Evolutionary conservation across 1,140 invertebrate species (phyloP), one percentile per base, ranked within the genome.

Genomic region (Neodiprion virginianus): DNA sequence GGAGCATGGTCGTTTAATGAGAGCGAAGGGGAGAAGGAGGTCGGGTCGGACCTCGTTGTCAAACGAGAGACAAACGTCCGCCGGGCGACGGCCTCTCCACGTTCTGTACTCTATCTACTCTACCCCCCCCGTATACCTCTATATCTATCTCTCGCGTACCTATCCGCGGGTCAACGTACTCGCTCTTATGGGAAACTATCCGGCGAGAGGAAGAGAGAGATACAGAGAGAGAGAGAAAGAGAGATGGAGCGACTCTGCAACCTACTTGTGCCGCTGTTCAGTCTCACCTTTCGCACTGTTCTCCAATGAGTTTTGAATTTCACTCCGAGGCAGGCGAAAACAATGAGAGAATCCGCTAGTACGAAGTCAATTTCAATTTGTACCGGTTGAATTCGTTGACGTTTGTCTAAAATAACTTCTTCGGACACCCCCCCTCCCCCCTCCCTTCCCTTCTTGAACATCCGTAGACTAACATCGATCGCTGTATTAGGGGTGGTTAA

Each of bases 21-120:
- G 28, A 40, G 28, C 28, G 11, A 61, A 17, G 53, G 11, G 53
- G 53, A 17, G 53, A 21, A 67, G 28, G 50, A 21, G 67, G 66
- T 21, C 61, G 65, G 40, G 67, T 66, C 66, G 67, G 47, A 40
- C 28, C 14, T 73, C 67, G 40, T 40, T 73, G 71, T 40, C 72
- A 67, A 73, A 73, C 67, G 68, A 76, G 76, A 78, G 73, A 75
- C 79, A 61, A 72, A 78, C 75, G 75, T 76, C 75, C 76, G 76
- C 76, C 79, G 74, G 74, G 68, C 74, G 77, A 76, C 76, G 77
- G 81, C 74, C 75, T 79, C 80, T 79, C 79, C 75, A 65, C 53
- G 17, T 50, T 23, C 49, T 67, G 67, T n/a, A 67, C 40, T 9
- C 76, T 79, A 75, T 76, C 74, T 79, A 78, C 79, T 75, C 79